Base-by-base conservation (phyloP, 2,888 invertebrate species). In the Dichetophora obliterata region DNA sequence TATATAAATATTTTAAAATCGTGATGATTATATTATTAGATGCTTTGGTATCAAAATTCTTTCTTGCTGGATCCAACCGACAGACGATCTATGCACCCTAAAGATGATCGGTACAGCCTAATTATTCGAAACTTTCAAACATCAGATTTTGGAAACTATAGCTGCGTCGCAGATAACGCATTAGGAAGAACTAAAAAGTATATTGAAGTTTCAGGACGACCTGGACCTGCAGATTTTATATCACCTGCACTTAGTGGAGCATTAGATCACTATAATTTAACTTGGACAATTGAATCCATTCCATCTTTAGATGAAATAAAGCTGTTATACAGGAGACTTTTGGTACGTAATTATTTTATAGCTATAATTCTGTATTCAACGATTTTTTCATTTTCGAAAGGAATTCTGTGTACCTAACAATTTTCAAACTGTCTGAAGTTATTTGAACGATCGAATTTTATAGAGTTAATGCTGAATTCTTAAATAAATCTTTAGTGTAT, bases 231-330 rank as follows among this genome's bases (percentile, higher is more conserved):
- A 0, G 91, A 91, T 81, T 91, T 93, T 80, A 90, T 92, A 78
- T 92, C 92, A 77, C 91, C 92, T 0, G 91, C 91, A 0, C 90
- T 91, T 82, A 92, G 93, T 80, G 89, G 91, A 31, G 91, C 91
- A 79, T 90, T 92, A 63, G 91, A 92, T 85, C 91, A 92, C 78
- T 93, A 93, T 86, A 92, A 92, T 82, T 87, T 93, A 68, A 92
- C 92, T 37, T 93, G 93, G 93, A 90, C 91, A 72, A 92, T 93
- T 50, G 93, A 93, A 83, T 92, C 92, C 8, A 92, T 92, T 81
- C 92, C 93, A 72, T 91, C 92, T 2, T 90, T 93, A 48, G 90
- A 91, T 69, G 93, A 93, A 88, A 92, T 93, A 61, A 90, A 92
- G 80, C 90, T 93, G 52, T 89, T 93, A 66, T 93, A 92, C 86